Percentiles rank a stretch among this genome's conserved stretches.
Evolutionary conservation across 2,113 vertebrate genomes (phyloP).

Genomic region (Caranx melampygus): DNA sequence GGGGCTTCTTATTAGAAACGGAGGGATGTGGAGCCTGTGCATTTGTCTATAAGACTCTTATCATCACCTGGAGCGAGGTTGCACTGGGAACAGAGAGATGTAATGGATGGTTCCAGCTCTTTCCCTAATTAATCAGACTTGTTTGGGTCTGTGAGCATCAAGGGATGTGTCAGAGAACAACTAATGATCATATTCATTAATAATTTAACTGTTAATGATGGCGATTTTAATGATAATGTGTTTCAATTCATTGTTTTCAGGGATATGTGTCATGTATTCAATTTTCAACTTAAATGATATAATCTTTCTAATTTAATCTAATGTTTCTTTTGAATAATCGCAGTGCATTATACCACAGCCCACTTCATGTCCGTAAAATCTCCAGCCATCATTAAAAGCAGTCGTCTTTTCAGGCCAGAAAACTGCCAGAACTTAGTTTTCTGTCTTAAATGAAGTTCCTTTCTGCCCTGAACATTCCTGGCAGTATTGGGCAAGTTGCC

Average conservation of each 20-base stretch:
- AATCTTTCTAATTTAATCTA: neutral
- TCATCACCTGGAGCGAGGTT: slow-evolving; percentile 30
- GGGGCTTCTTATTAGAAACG: slow-evolving; percentile 61
- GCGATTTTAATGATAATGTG: neutral
- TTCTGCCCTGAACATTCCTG: slow-evolving; percentile 9
- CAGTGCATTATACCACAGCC: neutral
- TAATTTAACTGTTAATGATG: neutral
- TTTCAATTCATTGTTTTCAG: neutral
- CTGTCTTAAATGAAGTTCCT: slow-evolving; percentile 30
- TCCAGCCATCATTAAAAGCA: slow-evolving; percentile 35
- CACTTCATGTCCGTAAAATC: slow-evolving; percentile 9
- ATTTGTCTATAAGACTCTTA: slow-evolving; percentile 3
- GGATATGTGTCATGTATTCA: neutral
- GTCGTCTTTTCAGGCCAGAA: slow-evolving; percentile 27
- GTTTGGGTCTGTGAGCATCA: neutral
- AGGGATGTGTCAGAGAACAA: neutral
- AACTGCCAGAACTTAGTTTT: slow-evolving; percentile 39
- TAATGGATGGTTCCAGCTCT: slow-evolving; percentile 2
- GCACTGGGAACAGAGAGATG: slow-evolving; percentile 3
- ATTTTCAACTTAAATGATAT: neutral
- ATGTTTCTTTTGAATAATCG: neutral
- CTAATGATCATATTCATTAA: neutral
- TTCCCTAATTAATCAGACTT: neutral
- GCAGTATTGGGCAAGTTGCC: slow-evolving; percentile 7
- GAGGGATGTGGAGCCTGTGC: slow-evolving; percentile 1